These are phyloP conservation scores for Stigmatopora argus DNA, from an alignment of 2,113 vertebrate genomes.

Conservation along the genomic window DNA sequence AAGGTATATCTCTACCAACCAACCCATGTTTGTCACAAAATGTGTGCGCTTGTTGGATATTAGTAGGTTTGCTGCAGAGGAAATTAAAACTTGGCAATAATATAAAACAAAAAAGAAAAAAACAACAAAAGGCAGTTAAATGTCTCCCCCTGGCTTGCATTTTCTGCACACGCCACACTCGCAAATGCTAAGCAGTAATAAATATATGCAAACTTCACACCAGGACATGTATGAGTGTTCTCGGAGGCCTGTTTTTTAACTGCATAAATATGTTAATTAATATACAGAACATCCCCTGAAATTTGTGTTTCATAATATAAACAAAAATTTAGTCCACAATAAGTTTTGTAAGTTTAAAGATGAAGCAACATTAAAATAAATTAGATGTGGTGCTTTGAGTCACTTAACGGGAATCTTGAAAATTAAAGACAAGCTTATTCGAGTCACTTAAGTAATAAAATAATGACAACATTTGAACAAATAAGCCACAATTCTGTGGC, in stretches of 20 bases:
- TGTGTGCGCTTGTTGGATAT: neutral
- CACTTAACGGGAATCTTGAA: no score
- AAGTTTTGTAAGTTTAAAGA: neutral
- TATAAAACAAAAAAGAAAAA: neutral
- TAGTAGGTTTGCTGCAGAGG: neutral
- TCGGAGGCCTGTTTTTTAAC: neutral
- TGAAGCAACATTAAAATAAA: neutral
- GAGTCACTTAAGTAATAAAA: no score
- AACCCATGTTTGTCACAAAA: neutral
- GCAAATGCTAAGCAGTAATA: neutral
- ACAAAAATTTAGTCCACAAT: neutral
- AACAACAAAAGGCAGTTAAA: neutral
- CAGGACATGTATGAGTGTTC: neutral
- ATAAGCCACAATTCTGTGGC: no score
- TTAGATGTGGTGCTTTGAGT: no score
- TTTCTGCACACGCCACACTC: neutral
- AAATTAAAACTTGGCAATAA: neutral
- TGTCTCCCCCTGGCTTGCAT: neutral
- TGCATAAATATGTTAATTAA: neutral
- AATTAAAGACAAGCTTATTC: no score
- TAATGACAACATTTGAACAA: no score
- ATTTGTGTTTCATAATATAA: neutral
- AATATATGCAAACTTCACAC: neutral
- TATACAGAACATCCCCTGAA: neutral
- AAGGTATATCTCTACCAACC: neutral